These are phyloP conservation scores for Papilio gigon DNA, from an alignment of 2,888 invertebrate species.

Conservation along the genomic window DNA sequence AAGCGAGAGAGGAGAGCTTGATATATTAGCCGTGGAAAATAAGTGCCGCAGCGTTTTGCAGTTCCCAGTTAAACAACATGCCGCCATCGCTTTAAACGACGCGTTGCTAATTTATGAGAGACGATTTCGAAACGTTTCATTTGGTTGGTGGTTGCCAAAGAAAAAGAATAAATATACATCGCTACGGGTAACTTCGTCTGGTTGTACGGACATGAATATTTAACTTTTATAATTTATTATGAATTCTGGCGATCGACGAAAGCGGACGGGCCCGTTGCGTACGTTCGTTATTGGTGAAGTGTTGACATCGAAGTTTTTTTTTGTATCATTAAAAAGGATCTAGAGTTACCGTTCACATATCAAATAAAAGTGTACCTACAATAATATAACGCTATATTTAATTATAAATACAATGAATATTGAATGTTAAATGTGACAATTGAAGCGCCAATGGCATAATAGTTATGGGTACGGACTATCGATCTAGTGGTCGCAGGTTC, in stretches of 20 bases:
- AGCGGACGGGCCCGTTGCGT: conserved; percentile 12
- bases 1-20: conserved; percentile 66
- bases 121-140: conserved; percentile 53
- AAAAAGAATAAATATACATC: conserved; percentile 33
- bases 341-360: background rate
- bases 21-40: conserved; percentile 68
- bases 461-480: no score
- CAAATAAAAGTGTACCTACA: background rate
- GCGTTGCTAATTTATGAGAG: conserved; percentile 61
- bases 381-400: background rate
- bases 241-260: conserved; percentile 13
- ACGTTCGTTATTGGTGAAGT: conserved; percentile 1
- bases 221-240: conserved; percentile 23
- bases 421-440: background rate
- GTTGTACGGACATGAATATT: conserved; percentile 7
- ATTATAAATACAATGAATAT: conserved; percentile 5
- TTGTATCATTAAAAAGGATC: background rate
- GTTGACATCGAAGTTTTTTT: conserved; percentile 1
- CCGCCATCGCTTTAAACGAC: conserved; percentile 61
- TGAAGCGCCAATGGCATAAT: no score
- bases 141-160: conserved; percentile 43
- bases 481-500: no score
- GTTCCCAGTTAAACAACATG: conserved; percentile 59
- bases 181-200: conserved; percentile 14
- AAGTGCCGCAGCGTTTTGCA: conserved; percentile 55